Evolutionary conservation across 2,113 vertebrate genomes (phyloP).

Genomic region (Empidonax traillii): DNA sequence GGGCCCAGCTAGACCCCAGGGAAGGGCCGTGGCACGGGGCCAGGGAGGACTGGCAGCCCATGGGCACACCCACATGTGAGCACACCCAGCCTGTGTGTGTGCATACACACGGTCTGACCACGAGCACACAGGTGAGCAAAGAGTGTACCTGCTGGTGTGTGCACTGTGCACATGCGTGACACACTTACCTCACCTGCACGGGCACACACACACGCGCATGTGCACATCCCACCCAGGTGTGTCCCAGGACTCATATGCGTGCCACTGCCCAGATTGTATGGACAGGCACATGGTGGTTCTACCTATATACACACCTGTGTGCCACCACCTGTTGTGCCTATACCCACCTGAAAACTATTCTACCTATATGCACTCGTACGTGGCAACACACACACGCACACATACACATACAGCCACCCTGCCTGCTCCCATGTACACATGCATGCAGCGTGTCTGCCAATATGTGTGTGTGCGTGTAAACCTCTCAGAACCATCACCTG

Average conservation of each 20-base stretch:
- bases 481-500: neutral
- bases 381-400: neutral
- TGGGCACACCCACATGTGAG: rapidly evolving
- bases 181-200: neutral
- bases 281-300: neutral
- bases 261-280: rapidly evolving
- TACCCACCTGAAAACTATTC: neutral
- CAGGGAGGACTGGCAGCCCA: neutral
- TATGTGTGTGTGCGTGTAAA: rapidly evolving
- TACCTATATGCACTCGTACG: rapidly evolving
- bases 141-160: no score
- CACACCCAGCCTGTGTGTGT: neutral
- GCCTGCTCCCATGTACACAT: rapidly evolving
- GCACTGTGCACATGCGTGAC: neutral
- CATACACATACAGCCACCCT: neutral
- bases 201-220: rapidly evolving
- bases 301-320: rapidly evolving
- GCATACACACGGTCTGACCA: no score
- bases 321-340: neutral
- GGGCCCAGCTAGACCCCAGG: neutral
- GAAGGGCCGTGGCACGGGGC: neutral
- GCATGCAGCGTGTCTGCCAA: rapidly evolving
- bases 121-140: rapidly evolving
- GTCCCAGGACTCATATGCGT: rapidly evolving
- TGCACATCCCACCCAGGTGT: rapidly evolving